Conservation (phyloP, 2,113 vertebrate genomes). For the Sceloporus undulatus region DNA sequence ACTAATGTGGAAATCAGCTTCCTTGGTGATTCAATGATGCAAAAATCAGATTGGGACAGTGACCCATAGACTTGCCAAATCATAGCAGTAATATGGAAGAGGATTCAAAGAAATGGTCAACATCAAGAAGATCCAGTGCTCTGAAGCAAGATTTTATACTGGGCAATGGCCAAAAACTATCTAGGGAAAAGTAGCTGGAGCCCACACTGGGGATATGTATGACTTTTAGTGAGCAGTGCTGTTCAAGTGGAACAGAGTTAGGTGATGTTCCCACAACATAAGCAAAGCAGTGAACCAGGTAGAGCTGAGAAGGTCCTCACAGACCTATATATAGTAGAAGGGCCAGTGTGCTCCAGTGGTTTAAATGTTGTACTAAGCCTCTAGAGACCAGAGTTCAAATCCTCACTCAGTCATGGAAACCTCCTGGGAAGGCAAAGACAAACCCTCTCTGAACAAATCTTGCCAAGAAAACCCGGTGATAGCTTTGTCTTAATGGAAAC, state of each 20-base stretch:
- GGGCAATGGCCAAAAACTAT: background rate
- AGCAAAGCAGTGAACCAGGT: background rate
- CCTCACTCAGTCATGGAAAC: too few relatives aligned
- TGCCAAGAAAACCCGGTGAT: too few relatives aligned
- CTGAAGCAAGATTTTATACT: background rate
- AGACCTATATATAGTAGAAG: background rate
- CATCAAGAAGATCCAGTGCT: background rate
- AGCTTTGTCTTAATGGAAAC: too few relatives aligned
- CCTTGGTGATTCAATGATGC: too few relatives aligned
- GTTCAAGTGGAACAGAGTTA: too few relatives aligned
- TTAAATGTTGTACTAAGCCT: too few relatives aligned
- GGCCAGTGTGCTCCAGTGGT: too few relatives aligned
- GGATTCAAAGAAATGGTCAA: background rate
- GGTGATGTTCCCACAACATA: background rate
- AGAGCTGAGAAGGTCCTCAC: background rate
- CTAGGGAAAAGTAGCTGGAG: background rate
- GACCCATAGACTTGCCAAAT: background rate
- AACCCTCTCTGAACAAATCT: too few relatives aligned
- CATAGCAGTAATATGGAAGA: background rate
- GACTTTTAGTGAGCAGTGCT: too few relatives aligned
- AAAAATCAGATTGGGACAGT: background rate
- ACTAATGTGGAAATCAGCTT: background rate
- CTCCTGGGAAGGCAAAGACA: too few relatives aligned
- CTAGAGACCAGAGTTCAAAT: too few relatives aligned
- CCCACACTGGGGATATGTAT: too few relatives aligned